phyloP scores from a whole-genome alignment of 2,113 vertebrate species.

The Onychostoma macrolepis region DNA sequence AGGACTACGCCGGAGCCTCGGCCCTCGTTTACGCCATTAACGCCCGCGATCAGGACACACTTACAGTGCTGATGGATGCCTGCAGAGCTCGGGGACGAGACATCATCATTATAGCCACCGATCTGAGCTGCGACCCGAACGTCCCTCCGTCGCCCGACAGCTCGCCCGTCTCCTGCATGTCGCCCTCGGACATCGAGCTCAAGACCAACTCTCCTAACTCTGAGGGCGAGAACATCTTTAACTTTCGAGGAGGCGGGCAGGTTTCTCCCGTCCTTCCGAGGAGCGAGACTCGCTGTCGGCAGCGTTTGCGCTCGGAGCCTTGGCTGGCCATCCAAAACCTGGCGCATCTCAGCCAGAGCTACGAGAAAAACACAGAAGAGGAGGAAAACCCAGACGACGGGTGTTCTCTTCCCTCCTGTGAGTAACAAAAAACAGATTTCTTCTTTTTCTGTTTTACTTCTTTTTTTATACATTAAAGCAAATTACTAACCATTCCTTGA shows the following conservation, averaged over 20 bases:
- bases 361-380: conserved; percentile 57
- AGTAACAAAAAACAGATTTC: neutral
- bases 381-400: neutral
- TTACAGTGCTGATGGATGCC: conserved; percentile 71
- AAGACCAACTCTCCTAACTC: conserved; percentile 71
- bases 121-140: conserved; percentile 63
- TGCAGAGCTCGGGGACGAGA: conserved; percentile 69
- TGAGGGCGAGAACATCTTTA: conserved; percentile 70
- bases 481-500: too few species aligned
- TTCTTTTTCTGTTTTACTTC: too few species aligned
- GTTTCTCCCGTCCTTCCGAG: conserved; percentile 44
- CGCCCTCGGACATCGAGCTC: conserved; percentile 75
- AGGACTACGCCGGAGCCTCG: conserved; percentile 72
- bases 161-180: conserved; percentile 73
- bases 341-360: conserved; percentile 62
- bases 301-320: conserved; percentile 67
- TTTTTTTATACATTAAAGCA: too few species aligned
- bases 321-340: conserved; percentile 70
- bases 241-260: conserved; percentile 64
- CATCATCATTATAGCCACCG: conserved; percentile 75
- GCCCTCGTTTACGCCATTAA: conserved; percentile 75
- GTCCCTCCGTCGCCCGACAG: conserved; percentile 65
- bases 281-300: conserved; percentile 44
- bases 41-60: conserved; percentile 65
- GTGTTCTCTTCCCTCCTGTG: neutral